Evolutionary conservation across 1,140 invertebrate genomes (phyloP), one percentile per base, ranked within the genome.

Genomic region (Spodoptera litura): DNA sequence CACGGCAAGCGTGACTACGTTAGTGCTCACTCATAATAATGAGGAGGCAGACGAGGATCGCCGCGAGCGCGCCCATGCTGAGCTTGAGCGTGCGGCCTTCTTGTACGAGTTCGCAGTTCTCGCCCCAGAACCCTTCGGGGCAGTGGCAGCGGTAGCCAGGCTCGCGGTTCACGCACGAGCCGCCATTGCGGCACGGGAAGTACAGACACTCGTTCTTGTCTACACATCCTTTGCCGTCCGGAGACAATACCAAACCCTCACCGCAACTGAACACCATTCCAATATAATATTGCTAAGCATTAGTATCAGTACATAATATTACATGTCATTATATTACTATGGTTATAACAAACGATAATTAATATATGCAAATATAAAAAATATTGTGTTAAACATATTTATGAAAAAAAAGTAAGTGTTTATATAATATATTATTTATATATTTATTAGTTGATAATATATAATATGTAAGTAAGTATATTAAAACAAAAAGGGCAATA

Each of bases 201-300:
- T 98, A 98, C 86, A 98, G 96, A 92, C 98, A 99, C 90, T 99
- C 98, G 94, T 99, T 98, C 92, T 98, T 98, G 95, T 99, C 98
- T 94, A 97, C 97, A 93, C 98, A 99, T 86, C 97, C 97, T 94
- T 98, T 98, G 80, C 97, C 97, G 95, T 99, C 98, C 62, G 97
- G 96, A 38, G 98, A 98, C 89, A 98, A 96, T 86, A 98, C 96
- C 88, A 97, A 97, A 91, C 98, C 98, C 95, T 98, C 97, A 78
- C 98, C 98, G 95, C 98, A 99, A 94, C 98, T 99, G 90, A 85
- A 89, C 88, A 93, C 86, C 88, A 92, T 89, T 89, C 74, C 83
- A 89, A 90, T 88, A 88, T 75, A 35, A 52, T 59, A 80, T 88
- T 68, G 85, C 86, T 86, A 84, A 53, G 87, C 85, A 90, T 85